phyloP scores from a whole-genome alignment of 2,113 vertebrate genomes.

The Panthera uncia region DNA sequence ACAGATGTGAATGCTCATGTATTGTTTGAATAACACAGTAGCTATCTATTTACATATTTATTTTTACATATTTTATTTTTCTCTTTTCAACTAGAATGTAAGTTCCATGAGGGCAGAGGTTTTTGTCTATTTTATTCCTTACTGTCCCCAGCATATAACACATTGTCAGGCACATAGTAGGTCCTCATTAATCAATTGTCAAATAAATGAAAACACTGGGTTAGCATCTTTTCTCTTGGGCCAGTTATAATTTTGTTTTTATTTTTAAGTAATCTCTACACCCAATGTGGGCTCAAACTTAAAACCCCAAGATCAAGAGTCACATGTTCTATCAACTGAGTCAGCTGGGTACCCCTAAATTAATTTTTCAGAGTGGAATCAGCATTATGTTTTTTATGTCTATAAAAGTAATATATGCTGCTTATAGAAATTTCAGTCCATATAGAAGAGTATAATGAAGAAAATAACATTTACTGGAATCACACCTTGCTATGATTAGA shows the following conservation, averaged over 20 bases:
- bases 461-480: neutral
- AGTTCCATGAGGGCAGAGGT: neutral
- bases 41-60: neutral
- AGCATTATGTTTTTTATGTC: neutral
- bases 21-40: neutral
- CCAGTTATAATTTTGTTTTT: neutral
- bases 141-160: neutral
- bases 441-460: neutral
- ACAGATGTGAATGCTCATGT: slow-evolving; percentile 9
- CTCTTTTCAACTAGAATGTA: neutral
- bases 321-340: too few species aligned
- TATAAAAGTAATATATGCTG: neutral
- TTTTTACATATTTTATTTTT: slow-evolving; percentile 19
- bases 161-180: neutral
- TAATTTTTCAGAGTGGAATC: neutral
- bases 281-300: too few species aligned
- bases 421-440: neutral
- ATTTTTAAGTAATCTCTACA: too few species aligned
- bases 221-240: slow-evolving; percentile 31
- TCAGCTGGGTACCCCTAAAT: neutral
- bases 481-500: neutral
- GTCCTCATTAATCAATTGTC: neutral
- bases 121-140: slow-evolving; percentile 1
- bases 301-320: too few species aligned
- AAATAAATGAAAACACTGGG: neutral